Evolutionary conservation across 2,113 vertebrate species (phyloP).

Genomic region (Oriolus oriolus): DNA sequence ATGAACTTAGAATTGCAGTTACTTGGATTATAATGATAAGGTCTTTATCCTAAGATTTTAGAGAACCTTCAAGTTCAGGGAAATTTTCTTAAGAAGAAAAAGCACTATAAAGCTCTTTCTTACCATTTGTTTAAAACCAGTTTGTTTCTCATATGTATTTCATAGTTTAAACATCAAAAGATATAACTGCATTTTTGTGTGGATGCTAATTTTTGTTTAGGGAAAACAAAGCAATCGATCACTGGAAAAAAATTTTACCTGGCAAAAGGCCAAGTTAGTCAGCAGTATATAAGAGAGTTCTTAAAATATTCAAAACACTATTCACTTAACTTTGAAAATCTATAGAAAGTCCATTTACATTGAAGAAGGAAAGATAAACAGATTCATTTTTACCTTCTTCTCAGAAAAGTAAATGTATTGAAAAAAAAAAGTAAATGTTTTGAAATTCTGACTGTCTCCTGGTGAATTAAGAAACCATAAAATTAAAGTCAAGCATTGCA

Average conservation of each 20-base stretch:
- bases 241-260: not conserved
- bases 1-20: not conserved
- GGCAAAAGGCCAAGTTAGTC: not conserved
- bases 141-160: not conserved
- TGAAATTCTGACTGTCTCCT: not conserved
- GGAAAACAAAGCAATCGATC: not conserved
- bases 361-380: constrained; percentile 4
- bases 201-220: not conserved
- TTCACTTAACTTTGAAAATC: constrained; percentile 18
- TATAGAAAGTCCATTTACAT: not conserved
- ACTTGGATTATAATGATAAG: not conserved
- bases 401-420: not conserved
- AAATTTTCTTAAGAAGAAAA: not conserved
- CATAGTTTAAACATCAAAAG: not conserved
- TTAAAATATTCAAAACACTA: not conserved
- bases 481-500: constrained; percentile 3
- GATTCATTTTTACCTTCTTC: not conserved
- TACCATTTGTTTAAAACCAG: not conserved
- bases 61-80: not conserved
- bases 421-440: no score
- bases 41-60: not conserved
- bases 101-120: not conserved
- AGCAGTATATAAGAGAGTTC: not conserved
- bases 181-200: not conserved
- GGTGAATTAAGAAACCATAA: constrained; percentile 3